Base-by-base conservation (phyloP, 2,888 invertebrate genomes). In the Orthosia incerta region DNA sequence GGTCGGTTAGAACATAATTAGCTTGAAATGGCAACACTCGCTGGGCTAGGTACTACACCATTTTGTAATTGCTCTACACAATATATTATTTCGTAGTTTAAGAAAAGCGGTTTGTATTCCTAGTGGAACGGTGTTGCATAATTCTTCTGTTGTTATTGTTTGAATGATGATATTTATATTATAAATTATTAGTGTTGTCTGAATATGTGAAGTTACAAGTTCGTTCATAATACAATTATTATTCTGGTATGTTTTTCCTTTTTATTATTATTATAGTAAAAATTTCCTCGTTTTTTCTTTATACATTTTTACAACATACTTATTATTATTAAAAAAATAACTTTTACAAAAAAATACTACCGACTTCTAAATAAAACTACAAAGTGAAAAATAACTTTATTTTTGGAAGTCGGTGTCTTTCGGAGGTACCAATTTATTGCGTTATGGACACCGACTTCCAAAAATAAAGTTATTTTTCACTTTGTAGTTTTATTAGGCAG, bases 1-100 rank as follows among this genome's bases (percentile, higher is more conserved):
- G 62, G 71, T 67, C 55, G 46, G 65, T 61, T 65, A 70, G 59
- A 83, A 69, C 63, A 56, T 79, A 82, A 82, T 80, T 83, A 76
- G 67, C 70, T 72, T 63, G 74, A 48, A 80, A 71, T 72, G 61
- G 80, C 74, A 83, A 80, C 80, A 76, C 64, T 74, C 23, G 74
- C 45, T 67, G 45, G 60, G 53, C 62, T 62, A 31, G 53, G 73
- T 61, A 51, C 46, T 61, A 48, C 39, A 51, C 64, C 46, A 72
- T 80, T 80, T 83, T 80, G 80, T 83, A 80, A 82, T 64, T 74
- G 48, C 18, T 31, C 69, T 82, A 53, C 82, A 82, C 82, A 76
- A 74, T 62, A 73, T 79, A 61, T 67, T 76, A 82, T 82, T 76
- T 66, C 73, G 61, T 63, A 20, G 51, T 53, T 66, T 51, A 39